Base-by-base conservation (phyloP, 2,797 vertebrate genomes). In the Vultur gryphus region DNA sequence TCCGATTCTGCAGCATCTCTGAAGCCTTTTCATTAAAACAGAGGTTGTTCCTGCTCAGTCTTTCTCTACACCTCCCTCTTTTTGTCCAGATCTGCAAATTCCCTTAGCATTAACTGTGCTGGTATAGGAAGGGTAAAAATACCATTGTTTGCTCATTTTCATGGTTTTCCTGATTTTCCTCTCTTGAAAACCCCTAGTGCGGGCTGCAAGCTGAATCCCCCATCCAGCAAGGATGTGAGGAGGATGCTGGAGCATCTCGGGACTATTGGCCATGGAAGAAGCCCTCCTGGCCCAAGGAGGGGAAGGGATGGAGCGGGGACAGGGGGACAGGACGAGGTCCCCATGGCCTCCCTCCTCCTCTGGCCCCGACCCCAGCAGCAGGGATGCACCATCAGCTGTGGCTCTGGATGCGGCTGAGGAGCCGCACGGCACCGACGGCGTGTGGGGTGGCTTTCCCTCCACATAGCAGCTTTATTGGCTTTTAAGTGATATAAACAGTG, bases 281-380 rank as follows among this genome's bases (percentile, higher is more conserved):
- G 12, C 26, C 20, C 15, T 81, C 35, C 49, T 67, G 48, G 29
- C 8, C 46, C 70, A 64, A 24, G 37, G 57, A 69, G 33, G 13
- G 10, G 35, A 49, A 76, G 33, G 35, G 58, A 33, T 79, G 44
- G 71, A 85, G 31, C 1, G 0, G 33, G 44, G 10, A 28, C 28
- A 52, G 6, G 37, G 39, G 26, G 13, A 13, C 12, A 69, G 28
- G 37, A 70, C 0, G 1, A 23, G 35, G 23, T 66, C 19, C 21
- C 39, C 10, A 7, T 5, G 13, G 48, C 12, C 21, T 90, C 28
- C 15, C 46, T 39, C 12, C 15, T 69, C 25, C 41, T 57, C 33
- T n/a, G 33, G 4, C 26, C 57, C 46, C 1, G 0, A 16, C 8
- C 37, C n/a, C 3, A 4, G 62, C 67, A 71, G 28, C n/a, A 29